Base-by-base conservation (phyloP, 1,140 invertebrate genomes). In the Bombus superbus region DNA sequence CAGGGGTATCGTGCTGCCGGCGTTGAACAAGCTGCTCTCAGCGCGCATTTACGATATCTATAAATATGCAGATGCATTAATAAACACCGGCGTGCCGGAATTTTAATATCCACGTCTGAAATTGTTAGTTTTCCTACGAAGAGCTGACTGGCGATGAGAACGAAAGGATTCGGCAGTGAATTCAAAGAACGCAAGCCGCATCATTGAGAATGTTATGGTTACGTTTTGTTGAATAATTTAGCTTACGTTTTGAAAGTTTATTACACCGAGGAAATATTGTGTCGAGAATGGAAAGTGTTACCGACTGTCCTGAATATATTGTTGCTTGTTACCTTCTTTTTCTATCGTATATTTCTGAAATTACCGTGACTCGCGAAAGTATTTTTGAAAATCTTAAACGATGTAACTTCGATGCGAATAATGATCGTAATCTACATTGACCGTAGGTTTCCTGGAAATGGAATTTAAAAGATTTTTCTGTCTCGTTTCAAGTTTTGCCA, bases 1-100 rank as follows among this genome's bases (percentile, higher is more conserved):
- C 85, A 83, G 57, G n/a, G 86, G 80, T 82, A 88, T 75, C 88
- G 72, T 83, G 80, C 69, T 18, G 28, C 72, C 10, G 28, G 81
- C 77, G 59, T 83, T 69, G 62, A 76, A 68, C 64, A 83, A 85
- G 77, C 76, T 62, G 76, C 53, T 69, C 66, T 11, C 38, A 9
- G 66, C 78, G 38, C 66, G 25, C 47, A 22, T 40, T 72, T 57
- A 69, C 83, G 77, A 74, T 81, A 66, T 81, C 32, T 59, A 74
- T 74, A 86, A 82, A 86, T 81, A 81, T 74, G 59, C 71, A 42
- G 42, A 42, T 66, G 28, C 38, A 47, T 64, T 81, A 85, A 85
- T 73, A 80, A 77, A 77, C 81, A 66, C 40, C 72, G 72, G 13
- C n/a, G 42, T 3, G 4, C 22, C 18, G 47, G 18, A 40, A 75